phyloP scores from a whole-genome alignment of 1,140 invertebrate genomes.

The Metopolophium dirhodum region DNA sequence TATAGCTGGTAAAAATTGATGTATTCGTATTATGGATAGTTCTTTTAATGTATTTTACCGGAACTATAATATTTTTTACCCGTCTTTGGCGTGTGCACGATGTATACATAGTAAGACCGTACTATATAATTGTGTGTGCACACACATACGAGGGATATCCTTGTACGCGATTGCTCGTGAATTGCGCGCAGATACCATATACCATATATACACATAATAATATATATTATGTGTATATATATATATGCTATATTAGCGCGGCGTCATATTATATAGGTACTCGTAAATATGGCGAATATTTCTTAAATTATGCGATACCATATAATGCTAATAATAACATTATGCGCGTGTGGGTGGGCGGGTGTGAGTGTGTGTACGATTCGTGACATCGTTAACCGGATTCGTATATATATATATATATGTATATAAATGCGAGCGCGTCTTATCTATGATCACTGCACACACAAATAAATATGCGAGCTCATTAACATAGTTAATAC shows the following conservation, averaged over 20 bases:
- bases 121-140: background rate
- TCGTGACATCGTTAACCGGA: conserved; percentile 50
- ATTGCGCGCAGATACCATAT: background rate
- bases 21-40: background rate
- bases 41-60: background rate
- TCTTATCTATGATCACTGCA: conserved; percentile 25
- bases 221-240: no score
- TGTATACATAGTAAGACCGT: no score
- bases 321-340: conserved; percentile 11
- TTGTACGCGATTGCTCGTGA: background rate
- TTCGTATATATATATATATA: background rate
- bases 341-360: background rate
- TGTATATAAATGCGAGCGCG: background rate
- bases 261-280: background rate
- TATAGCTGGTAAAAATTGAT: background rate
- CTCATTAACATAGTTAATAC: conserved; percentile 36
- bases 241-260: background rate
- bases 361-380: background rate
- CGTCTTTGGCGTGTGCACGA: background rate
- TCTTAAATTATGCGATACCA: conserved; percentile 30
- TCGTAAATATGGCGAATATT: conserved; percentile 16
- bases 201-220: background rate
- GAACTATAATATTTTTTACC: background rate
- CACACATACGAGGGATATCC: background rate
- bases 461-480: conserved; percentile 23